A percentile compares a stretch with the other conserved stretches of the same genome.
Conservation (phyloP, 2,113 vertebrate genomes). For the Gambusia affinis region DNA sequence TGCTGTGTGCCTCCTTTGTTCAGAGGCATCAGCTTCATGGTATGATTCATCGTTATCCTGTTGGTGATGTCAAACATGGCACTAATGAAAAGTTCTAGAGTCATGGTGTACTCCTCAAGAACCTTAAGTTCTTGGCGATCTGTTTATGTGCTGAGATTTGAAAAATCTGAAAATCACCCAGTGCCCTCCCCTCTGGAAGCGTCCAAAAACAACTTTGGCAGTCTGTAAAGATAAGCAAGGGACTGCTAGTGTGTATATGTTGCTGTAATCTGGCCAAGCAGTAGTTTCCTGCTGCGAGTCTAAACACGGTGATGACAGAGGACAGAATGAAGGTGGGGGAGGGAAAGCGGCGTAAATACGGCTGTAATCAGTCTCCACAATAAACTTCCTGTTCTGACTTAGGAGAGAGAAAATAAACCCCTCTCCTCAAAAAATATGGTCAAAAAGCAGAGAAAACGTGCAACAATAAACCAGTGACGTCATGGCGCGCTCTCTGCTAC, state of each 20-base stretch:
- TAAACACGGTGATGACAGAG: constrained; percentile 74
- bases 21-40: constrained; percentile 1
- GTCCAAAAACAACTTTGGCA: constrained; percentile 55
- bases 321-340: constrained; percentile 68
- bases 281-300: constrained; percentile 80
- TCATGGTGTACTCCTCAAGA: constrained; percentile 33
- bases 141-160: constrained; percentile 10
- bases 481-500: constrained; percentile 35
- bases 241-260: constrained; percentile 50
- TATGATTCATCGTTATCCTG: constrained; percentile 54
- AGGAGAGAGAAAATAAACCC: constrained; percentile 69
- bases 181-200: constrained; percentile 11
- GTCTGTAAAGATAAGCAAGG: constrained; percentile 51
- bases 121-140: not conserved
- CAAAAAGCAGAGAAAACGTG: constrained; percentile 28
- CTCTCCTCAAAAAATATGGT: constrained; percentile 30
- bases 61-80: constrained; percentile 14
- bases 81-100: constrained; percentile 30
- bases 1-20: constrained; percentile 44
- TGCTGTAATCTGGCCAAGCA: constrained; percentile 73
- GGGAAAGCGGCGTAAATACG: constrained; percentile 66
- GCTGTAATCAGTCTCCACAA: constrained; percentile 77
- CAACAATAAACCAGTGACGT: constrained; percentile 64
- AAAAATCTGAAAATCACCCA: constrained; percentile 3
- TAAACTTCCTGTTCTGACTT: constrained; percentile 78